A percentile compares a stretch with the other conserved stretches of the same genome.
phyloP scores from a whole-genome alignment of 1,140 invertebrate genomes.

The Drosophila erecta region DNA sequence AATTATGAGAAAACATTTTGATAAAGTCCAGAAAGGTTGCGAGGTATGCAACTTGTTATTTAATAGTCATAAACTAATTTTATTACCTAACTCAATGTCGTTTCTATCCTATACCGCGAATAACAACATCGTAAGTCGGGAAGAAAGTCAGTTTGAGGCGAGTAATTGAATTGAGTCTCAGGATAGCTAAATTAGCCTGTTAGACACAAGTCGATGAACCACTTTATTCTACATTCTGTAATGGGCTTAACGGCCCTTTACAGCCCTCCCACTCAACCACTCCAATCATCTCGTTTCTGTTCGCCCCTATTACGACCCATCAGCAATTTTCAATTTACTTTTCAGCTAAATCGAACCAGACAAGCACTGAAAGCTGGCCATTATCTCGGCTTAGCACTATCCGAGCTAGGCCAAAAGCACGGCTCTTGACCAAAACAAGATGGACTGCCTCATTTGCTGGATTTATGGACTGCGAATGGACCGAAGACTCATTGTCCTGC shows the following conservation, averaged over 20 bases:
- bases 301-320: neutral
- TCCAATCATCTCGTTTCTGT: slow-evolving; percentile 7
- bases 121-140: too few relatives aligned
- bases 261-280: slow-evolving; percentile 9
- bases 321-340: slow-evolving; percentile 43
- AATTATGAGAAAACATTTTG: slow-evolving; percentile 27
- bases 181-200: neutral
- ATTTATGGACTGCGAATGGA: slow-evolving; percentile 77
- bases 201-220: slow-evolving; percentile 17
- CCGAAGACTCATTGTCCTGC: slow-evolving; percentile 48
- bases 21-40: slow-evolving; percentile 1
- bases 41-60: neutral
- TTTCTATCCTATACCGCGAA: too few relatives aligned
- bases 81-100: neutral
- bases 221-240: slow-evolving; percentile 21
- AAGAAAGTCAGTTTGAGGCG: neutral
- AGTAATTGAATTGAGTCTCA: neutral
- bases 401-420: neutral
- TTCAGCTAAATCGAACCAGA: slow-evolving; percentile 37
- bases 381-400: slow-evolving; percentile 43
- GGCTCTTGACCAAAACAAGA: slow-evolving; percentile 37
- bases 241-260: slow-evolving; percentile 9
- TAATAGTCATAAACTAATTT: slow-evolving; percentile 3
- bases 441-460: slow-evolving; percentile 71
- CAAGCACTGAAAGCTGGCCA: slow-evolving; percentile 37